Conservation (phyloP, 2,888 invertebrate species). For the Dicyrtoma fusca region DNA sequence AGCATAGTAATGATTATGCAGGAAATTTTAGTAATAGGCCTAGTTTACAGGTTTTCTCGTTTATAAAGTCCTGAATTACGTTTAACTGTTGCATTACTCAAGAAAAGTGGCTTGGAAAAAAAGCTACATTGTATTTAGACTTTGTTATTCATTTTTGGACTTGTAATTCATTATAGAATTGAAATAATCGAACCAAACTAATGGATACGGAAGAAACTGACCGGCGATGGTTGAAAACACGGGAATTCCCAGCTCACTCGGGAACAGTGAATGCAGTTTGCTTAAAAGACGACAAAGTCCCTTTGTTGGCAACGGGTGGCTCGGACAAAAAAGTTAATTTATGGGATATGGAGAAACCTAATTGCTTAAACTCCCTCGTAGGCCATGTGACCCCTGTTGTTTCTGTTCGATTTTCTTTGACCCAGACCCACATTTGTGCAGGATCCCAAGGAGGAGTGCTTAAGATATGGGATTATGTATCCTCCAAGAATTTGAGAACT, state of each 20-base stretch:
- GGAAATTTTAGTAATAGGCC: too few relatives aligned
- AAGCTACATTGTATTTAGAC: too few relatives aligned
- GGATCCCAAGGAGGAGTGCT: conserved; percentile 90
- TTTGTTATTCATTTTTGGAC: not conserved
- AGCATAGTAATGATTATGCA: too few relatives aligned
- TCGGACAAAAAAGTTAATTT: conserved; percentile 96
- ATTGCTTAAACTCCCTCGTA: conserved; percentile 91
- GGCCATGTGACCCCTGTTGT: conserved; percentile 94
- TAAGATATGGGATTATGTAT: conserved; percentile 94
- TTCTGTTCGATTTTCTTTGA: conserved; percentile 89
- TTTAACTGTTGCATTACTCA: too few relatives aligned
- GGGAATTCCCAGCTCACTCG: conserved; percentile 20
- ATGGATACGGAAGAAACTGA: not conserved
- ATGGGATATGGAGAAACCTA: conserved; percentile 93
- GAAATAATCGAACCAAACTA: not conserved
- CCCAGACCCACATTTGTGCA: conserved; percentile 91
- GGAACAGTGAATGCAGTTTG: conserved; percentile 6
- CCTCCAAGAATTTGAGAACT: conserved; percentile 85
- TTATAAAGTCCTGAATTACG: too few relatives aligned
- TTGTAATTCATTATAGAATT: too few relatives aligned
- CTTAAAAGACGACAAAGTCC: too few relatives aligned
- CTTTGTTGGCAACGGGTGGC: conserved; percentile 89
- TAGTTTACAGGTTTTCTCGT: too few relatives aligned
- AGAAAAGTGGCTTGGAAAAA: too few relatives aligned
- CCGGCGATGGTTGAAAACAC: not conserved